Evolutionary conservation across 1,140 invertebrate genomes (phyloP), one percentile per base, ranked within the genome.

Genomic region (Steinernema khuongi): DNA sequence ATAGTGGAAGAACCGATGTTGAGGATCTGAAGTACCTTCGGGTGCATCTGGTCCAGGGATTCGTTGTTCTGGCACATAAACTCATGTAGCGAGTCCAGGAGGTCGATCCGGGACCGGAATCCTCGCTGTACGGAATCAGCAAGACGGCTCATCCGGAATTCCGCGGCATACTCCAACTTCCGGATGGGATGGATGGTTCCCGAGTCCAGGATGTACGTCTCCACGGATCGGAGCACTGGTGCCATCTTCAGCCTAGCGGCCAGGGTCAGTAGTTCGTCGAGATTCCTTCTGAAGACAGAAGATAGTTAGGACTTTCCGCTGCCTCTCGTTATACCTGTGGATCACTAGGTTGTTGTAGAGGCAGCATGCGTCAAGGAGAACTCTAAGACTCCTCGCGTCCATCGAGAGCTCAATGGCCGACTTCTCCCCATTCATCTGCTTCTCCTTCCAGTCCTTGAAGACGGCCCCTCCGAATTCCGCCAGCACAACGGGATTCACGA

Each of bases 1-100:
- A 89, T 92, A 67, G 94, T 97, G 44, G 96, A 99, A 88, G 90
- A 98, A 83, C 89, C 92, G 0, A 74, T 74, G 29, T 75, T 22
- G 17, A 74, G 73, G 14, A 66, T 66, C 30, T 33, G 22, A 18
- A 75, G 73, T 17, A 75, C 33, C 26, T 75, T 76, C n/a, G 74
- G 74, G 43, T 75, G 74, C 36, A 75, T 31, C 29, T 75, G 33
- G 73, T 75, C 67, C 11, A 75, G 0, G 2, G 74, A 74, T 41
- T 75, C 72, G 19, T 50, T 50, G 44, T 75, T 75, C 17, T 76
- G 18, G n/a, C 29, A n/a, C 43, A 75, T 36, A 31, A 71, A 75
- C 26, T 75, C 69, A 31, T 75, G 74, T 1, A 75, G 50, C 4
- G 11, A 70, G 33, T 50, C 33, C 17, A 73, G 67, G 7, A 74